Base-by-base conservation (phyloP, 2,888 invertebrate genomes). In the Limnephilus lunatus region DNA sequence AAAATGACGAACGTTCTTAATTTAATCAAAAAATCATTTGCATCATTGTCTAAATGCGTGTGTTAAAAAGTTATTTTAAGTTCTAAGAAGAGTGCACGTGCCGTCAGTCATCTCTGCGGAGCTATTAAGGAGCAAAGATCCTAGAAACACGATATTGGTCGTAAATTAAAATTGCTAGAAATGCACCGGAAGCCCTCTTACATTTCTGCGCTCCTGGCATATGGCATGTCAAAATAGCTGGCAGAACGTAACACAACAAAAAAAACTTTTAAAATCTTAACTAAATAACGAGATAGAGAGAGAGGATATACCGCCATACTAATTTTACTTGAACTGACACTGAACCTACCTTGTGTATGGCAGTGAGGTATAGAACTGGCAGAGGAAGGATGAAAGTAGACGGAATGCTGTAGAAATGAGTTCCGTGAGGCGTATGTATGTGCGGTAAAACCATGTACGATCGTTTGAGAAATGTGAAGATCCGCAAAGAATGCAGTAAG, bases 141-240 rank as follows among this genome's bases (percentile, higher is more conserved):
- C 83, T 19, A 83, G 83, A 83, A 83, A 83, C 83, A 15, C 83
- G 83, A 83, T 83, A 83, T 35, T 35, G 68, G 68, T n/a, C 31
- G 83, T 83, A 83, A 83, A 83, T 83, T 25, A 83, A 83, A 83
- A 83, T 83, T 35, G 19, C 83, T 25, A 35, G 83, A 83, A 83
- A 83, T 32, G 15, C 32, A 83, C 83, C 83, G 83, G 83, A 83
- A 83, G 19, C 83, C 9, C 35, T 35, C 83, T 35, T 32, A 35
- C 68, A 83, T 83, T 83, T n/a, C 83, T 83, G 32, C 32, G 25
- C 35, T 83, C 83, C 35, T 15, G 35, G 83, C 25, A 4, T 35
- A 11, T 15, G 35, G 83, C 25, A 4, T 35, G 25, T 35, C 3
- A 83, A 35, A 83, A 83, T 35, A 68, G 19, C n/a, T 83, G 25